Evolutionary conservation across 2,113 vertebrate genomes (phyloP).

Genomic region (Dicerorhinus sumatrensis): DNA sequence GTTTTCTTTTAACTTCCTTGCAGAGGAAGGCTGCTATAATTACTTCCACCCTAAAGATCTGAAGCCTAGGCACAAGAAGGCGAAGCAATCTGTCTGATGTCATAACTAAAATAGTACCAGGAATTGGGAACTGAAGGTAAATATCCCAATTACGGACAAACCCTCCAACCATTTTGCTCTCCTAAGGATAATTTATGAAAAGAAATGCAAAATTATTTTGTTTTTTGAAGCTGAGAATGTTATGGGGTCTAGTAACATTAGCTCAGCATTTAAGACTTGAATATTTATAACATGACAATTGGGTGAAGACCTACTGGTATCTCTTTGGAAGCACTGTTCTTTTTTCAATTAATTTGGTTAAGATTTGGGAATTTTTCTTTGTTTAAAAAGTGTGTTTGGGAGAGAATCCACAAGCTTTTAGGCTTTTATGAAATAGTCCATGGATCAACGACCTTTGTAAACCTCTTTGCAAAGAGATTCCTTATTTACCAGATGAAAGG

Average conservation of each 20-base stretch:
- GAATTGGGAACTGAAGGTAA: neutral
- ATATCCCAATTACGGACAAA: neutral
- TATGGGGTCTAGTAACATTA: neutral
- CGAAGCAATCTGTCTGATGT: neutral
- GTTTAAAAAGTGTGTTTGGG: neutral
- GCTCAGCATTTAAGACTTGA: neutral
- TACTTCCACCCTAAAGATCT: neutral
- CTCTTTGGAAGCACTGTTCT: neutral
- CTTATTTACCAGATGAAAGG: neutral
- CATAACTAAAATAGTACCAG: neutral
- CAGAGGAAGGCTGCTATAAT: neutral
- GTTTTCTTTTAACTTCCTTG: neutral
- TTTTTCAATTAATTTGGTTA: neutral
- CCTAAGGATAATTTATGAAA: slow-evolving; percentile 1
- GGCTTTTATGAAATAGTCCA: neutral
- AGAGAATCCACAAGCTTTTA: neutral
- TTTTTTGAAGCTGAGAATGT: neutral
- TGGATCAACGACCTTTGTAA: neutral
- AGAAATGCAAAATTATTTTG: neutral
- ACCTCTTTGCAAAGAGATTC: neutral
- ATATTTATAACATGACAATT: neutral
- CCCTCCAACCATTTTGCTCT: neutral
- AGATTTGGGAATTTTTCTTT: slow-evolving; percentile 5
- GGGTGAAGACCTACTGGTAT: neutral
- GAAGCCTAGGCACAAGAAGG: neutral